A percentile compares a stretch with the other conserved stretches of the same genome.
phyloP scores from a whole-genome alignment of 2,797 vertebrate genomes.

The Tragopan temminckii region DNA sequence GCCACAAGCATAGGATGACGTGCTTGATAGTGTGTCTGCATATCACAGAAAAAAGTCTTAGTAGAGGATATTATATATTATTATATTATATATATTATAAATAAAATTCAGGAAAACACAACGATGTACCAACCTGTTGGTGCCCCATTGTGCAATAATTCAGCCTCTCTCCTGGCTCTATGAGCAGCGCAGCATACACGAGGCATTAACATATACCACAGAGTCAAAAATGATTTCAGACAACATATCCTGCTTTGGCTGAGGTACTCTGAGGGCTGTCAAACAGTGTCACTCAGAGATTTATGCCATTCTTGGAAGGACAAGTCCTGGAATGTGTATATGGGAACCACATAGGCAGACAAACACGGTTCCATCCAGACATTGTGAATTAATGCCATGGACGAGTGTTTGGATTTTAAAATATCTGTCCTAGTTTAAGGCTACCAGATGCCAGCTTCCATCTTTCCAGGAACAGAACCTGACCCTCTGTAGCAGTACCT shows the following conservation, averaged over 20 bases:
- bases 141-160: fast-evolving
- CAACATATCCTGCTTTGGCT: not conserved
- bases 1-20: not conserved
- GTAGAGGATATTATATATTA: not conserved
- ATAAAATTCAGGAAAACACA: not conserved
- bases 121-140: not conserved
- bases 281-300: not conserved
- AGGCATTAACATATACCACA: not conserved
- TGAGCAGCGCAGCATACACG: fast-evolving
- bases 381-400: slow-evolving; percentile 47
- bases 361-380: slow-evolving; percentile 6
- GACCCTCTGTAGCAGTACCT: slow-evolving; percentile 60
- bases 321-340: slow-evolving; percentile 2
- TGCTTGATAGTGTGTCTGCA: not conserved
- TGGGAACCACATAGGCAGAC: not conserved
- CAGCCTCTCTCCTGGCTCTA: not conserved
- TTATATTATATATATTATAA: too few relatives aligned
- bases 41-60: not conserved
- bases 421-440: slow-evolving; percentile 27
- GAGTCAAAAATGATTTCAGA: not conserved
- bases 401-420: slow-evolving; percentile 47
- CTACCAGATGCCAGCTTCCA: slow-evolving; percentile 59
- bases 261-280: slow-evolving; percentile 15
- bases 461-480: slow-evolving; percentile 49
- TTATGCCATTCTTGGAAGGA: slow-evolving; percentile 17